phyloP scores from a whole-genome alignment of 1,140 invertebrate genomes.

The Phymorhynchus buccinoides region DNA sequence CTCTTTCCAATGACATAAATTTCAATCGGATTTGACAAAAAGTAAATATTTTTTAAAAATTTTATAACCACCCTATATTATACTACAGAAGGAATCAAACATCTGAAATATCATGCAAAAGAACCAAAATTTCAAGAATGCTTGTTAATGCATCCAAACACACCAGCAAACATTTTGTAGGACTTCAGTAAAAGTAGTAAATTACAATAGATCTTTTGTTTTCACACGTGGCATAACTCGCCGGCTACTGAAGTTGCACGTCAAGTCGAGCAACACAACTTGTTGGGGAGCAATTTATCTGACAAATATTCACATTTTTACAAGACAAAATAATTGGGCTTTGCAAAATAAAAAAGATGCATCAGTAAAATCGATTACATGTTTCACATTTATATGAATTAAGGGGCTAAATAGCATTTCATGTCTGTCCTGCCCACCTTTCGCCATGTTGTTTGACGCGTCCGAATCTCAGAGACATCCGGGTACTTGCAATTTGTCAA shows the following conservation, averaged over 20 bases:
- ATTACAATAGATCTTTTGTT: background rate
- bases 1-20: no score
- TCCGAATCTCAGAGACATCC: constrained; percentile 4
- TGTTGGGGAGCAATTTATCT: no score
- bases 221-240: constrained; percentile 36
- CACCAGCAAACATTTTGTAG: no score
- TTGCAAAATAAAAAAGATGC: background rate
- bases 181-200: background rate
- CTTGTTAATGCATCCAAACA: no score
- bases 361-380: background rate
- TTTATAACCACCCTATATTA: no score
- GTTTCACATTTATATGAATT: background rate
- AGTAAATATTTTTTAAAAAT: no score
- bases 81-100: no score
- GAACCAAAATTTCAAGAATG: no score
- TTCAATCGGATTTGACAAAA: no score
- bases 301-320: no score
- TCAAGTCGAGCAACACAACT: background rate
- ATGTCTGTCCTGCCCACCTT: constrained; percentile 15
- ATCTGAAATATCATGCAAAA: no score
- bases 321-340: background rate
- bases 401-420: no score
- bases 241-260: constrained; percentile 13
- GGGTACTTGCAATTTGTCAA: background rate
- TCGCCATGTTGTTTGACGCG: constrained; percentile 29